Conservation (phyloP, 2,113 vertebrate species). For the Gobius niger region DNA sequence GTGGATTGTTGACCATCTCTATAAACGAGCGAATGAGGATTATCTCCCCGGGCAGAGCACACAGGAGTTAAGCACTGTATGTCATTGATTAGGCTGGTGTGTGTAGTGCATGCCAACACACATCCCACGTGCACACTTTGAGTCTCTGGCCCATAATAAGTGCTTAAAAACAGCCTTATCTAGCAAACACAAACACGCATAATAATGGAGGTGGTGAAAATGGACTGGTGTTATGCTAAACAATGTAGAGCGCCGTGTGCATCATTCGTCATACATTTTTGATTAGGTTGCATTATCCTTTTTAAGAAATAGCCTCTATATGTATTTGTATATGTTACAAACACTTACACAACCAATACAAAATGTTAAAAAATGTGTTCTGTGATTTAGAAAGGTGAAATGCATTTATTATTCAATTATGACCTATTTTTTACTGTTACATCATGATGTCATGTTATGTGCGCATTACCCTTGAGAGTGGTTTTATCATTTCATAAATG, state of each 20-base stretch:
- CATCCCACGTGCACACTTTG: constrained; percentile 41
- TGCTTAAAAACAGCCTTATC: constrained; percentile 26
- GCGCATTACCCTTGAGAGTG: too few relatives aligned
- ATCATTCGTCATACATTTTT: too few relatives aligned
- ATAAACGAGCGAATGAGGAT: constrained; percentile 58
- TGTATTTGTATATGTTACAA: too few relatives aligned
- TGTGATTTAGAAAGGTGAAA: too few relatives aligned
- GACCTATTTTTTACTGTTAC: too few relatives aligned
- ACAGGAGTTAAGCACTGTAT: constrained; percentile 58
- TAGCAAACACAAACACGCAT: neutral
- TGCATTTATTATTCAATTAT: too few relatives aligned
- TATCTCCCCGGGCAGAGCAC: constrained; percentile 61
- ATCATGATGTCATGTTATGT: too few relatives aligned
- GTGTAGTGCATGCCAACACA: constrained; percentile 49
- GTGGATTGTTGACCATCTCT: constrained; percentile 66
- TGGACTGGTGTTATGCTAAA: neutral
- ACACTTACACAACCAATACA: too few relatives aligned
- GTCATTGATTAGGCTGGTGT: constrained; percentile 63
- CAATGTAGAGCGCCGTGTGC: neutral
- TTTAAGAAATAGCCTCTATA: too few relatives aligned
- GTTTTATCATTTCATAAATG: too few relatives aligned
- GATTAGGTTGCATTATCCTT: too few relatives aligned
- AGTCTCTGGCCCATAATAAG: constrained; percentile 21
- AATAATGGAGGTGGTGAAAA: constrained; percentile 6
- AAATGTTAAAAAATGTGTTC: too few relatives aligned